These are phyloP conservation scores for Thripadectes ignobilis DNA, from an alignment of 2,797 vertebrate species.

Conservation along the genomic window DNA sequence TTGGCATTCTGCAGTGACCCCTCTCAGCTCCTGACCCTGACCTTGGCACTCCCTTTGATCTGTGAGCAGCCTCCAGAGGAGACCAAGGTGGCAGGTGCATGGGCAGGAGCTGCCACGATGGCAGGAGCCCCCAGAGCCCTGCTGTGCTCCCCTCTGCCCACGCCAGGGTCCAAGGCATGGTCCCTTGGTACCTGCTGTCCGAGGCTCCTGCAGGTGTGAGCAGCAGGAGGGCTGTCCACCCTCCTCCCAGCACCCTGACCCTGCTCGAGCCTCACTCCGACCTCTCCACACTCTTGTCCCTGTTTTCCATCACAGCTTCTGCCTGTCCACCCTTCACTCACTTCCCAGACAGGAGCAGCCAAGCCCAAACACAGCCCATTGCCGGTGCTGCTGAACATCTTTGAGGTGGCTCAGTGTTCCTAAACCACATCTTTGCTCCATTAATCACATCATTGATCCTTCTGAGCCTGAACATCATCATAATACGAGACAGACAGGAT, in stretches of 20 bases:
- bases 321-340: not conserved
- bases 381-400: not conserved
- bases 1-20: not conserved
- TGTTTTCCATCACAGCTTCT: fast-evolving
- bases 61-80: not conserved
- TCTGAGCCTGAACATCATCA: not conserved
- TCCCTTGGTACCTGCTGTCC: not conserved
- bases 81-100: fast-evolving
- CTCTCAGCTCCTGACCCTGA: not conserved
- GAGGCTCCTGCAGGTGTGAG: not conserved
- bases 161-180: not conserved
- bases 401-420: not conserved
- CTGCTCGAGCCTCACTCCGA: fast-evolving
- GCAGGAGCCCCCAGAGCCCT: not conserved
- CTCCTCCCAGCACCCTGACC: not conserved
- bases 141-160: not conserved
- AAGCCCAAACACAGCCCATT: not conserved
- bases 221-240: not conserved
- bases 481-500: not conserved
- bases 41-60: not conserved
- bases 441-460: not conserved
- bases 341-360: not conserved
- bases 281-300: fast-evolving
- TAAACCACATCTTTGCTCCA: not conserved
- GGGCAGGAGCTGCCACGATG: not conserved